Base-by-base conservation (phyloP, 2,888 invertebrate species). In the Agrilus cyanescens region DNA sequence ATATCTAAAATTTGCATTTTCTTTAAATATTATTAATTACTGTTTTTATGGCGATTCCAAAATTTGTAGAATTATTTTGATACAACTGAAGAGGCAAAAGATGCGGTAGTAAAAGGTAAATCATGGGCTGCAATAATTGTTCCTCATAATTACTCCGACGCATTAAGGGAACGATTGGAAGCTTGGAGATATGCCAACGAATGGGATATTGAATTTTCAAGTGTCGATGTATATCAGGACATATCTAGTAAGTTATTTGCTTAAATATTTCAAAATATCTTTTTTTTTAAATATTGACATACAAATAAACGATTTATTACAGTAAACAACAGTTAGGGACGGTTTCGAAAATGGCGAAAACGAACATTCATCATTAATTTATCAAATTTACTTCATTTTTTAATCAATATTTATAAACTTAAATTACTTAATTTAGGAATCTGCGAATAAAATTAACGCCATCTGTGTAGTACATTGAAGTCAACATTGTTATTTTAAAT, bases 121-220 rank as follows among this genome's bases (percentile, higher is more conserved):
- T 78, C 84, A 1, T 85, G 90, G 76, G 89, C 80, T 0, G 79
- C 83, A 0, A 61, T 94, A 10, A 71, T 78, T 3, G 84, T 94
- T 50, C 73, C 78, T 0, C 56, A 72, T 0, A 90, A 91, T 66
- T 94, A 87, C 63, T 82, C 89, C 0, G 66, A 68, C 3, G 73
- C 80, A 1, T 63, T 91, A 2, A 72, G 77, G 41, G 49, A 56
- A 4, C 72, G 78, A 20, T 39, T 66, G 13, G 54, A 60, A 4
- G 68, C 72, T 46, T 74, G 75, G 39, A 0, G 42, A 69, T 83
- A 46, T 32, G 57, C 78, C 44, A 73, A 73, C 20, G 63, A 72
- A n/a, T 71, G 66, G 46, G 76, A 76, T 4, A 55, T 87, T 1
- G 65, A 72, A 16, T 67, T 67, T 39, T 80, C 88, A 0, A 78